These are phyloP conservation scores for Buathra laborator DNA, from an alignment of 2,888 invertebrate genomes.

Conservation along the genomic window DNA sequence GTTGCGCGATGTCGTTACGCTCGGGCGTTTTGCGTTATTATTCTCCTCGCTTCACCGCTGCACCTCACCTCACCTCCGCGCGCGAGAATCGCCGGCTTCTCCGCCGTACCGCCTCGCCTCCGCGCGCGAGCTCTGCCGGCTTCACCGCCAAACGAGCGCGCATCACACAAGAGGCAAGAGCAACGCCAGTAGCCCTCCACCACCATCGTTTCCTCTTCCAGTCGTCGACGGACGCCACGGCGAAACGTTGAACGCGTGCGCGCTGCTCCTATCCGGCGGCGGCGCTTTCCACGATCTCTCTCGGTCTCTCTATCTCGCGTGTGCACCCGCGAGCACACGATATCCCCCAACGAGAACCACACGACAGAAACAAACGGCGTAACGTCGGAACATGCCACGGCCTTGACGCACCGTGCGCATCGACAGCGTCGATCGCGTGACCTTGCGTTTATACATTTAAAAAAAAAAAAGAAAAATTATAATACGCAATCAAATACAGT, in stretches of 20 bases:
- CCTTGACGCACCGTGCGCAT: slow-evolving; percentile 68
- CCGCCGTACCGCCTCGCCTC: slow-evolving; percentile 6
- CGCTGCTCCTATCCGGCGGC: slow-evolving; percentile 68
- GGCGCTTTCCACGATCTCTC: slow-evolving; percentile 49
- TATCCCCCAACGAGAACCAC: slow-evolving; percentile 8
- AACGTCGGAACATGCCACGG: slow-evolving; percentile 66
- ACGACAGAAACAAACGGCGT: slow-evolving; percentile 11
- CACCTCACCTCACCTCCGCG: slow-evolving; percentile 30
- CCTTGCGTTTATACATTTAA: slow-evolving; percentile 34
- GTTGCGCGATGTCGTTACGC: slow-evolving; percentile 55
- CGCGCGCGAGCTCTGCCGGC: slow-evolving; percentile 39
- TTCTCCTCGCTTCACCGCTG: slow-evolving; percentile 21
- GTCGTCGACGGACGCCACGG: slow-evolving; percentile 72
- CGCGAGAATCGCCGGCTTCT: slow-evolving; percentile 26
- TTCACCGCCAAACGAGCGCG: slow-evolving; percentile 32
- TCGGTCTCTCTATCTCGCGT: slow-evolving; percentile 45
- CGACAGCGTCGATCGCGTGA: slow-evolving; percentile 69
- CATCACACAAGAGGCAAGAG: slow-evolving; percentile 50
- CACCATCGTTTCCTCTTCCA: slow-evolving; percentile 69
- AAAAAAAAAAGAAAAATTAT: not conserved
- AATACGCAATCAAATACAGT: not conserved
- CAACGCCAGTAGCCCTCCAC: slow-evolving; percentile 54
- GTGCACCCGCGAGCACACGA: slow-evolving; percentile 42
- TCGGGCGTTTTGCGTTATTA: slow-evolving; percentile 27
- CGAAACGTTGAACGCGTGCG: slow-evolving; percentile 71